phyloP scores from a whole-genome alignment of 2,113 vertebrate genomes.

The Petaurus breviceps region DNA sequence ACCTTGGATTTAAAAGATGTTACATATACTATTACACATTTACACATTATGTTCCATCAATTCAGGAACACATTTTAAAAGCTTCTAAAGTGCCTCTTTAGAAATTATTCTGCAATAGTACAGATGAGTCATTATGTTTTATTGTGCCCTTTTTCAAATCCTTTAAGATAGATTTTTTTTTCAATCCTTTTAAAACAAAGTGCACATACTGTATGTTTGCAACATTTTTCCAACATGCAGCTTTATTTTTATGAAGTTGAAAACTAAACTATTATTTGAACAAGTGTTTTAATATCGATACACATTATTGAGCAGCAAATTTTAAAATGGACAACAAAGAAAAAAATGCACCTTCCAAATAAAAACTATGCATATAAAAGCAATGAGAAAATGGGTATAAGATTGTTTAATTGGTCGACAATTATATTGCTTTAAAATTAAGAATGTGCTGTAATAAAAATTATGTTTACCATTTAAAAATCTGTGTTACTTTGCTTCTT shows the following conservation, averaged over 20 bases:
- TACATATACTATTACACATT: not conserved
- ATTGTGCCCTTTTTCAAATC: not conserved
- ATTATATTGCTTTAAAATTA: not conserved
- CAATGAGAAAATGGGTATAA: not conserved
- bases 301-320: not conserved
- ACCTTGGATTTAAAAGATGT: not conserved
- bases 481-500: not conserved
- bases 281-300: not conserved
- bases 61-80: conserved; percentile 19
- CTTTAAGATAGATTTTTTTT: not conserved
- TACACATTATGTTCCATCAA: conserved; percentile 20
- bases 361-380: not conserved
- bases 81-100: conserved; percentile 32
- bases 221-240: not conserved
- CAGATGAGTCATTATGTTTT: not conserved
- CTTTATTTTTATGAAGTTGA: conserved; percentile 8
- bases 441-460: not conserved
- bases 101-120: conserved; percentile 15
- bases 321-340: conserved; percentile 31
- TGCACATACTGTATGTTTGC: not conserved
- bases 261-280: conserved; percentile 5
- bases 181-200: conserved; percentile 28
- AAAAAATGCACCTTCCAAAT: not conserved
- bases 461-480: not conserved
- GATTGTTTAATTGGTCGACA: not conserved